Conservation (phyloP, 2,113 vertebrate genomes). For the Epinephelus fuscoguttatus region DNA sequence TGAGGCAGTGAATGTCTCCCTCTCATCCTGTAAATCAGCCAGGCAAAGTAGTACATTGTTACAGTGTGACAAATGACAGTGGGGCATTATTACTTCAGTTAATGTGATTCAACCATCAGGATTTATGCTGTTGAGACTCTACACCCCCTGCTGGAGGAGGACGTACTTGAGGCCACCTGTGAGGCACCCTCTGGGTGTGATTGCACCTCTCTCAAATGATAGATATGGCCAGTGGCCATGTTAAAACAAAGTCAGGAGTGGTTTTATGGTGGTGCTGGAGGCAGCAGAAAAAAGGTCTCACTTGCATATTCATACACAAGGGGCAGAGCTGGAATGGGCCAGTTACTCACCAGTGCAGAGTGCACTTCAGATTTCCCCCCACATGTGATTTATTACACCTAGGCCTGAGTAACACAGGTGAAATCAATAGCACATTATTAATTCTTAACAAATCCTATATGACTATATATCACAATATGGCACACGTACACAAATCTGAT, state of each 20-base stretch:
- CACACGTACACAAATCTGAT: background rate
- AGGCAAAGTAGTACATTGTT: slow-evolving; percentile 42
- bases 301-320: background rate
- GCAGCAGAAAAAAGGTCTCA: background rate
- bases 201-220: slow-evolving; percentile 11
- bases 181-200: slow-evolving; percentile 13
- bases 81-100: slow-evolving; percentile 45
- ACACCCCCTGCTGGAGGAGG: slow-evolving; percentile 53
- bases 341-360: background rate
- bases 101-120: slow-evolving; percentile 25
- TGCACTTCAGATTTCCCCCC: background rate
- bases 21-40: slow-evolving; percentile 48
- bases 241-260: no score
- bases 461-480: background rate
- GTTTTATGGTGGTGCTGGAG: background rate
- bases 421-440: background rate
- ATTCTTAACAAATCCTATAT: background rate
- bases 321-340: background rate
- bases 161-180: slow-evolving; percentile 4
- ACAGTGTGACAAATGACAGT: slow-evolving; percentile 47
- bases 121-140: slow-evolving; percentile 23
- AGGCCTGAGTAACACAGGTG: background rate
- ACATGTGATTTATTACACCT: background rate
- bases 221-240: background rate
- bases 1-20: slow-evolving; percentile 11